Conservation (phyloP, 2,888 invertebrate genomes). For the Drosophila paranaensis region DNA sequence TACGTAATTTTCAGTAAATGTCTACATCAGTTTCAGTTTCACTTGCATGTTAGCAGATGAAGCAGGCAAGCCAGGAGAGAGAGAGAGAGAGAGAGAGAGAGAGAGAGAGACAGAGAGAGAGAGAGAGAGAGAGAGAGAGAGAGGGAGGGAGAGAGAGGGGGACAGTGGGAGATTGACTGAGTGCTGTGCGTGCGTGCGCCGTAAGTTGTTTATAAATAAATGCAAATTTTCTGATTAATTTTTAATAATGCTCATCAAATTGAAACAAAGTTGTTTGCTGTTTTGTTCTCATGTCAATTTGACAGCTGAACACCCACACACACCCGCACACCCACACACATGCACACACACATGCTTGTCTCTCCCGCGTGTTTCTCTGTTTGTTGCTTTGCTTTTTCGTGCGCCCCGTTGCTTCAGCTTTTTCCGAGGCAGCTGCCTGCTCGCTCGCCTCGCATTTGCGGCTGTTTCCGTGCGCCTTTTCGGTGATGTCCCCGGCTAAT, state of each 20-base stretch:
- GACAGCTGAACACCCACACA: slow-evolving; percentile 25
- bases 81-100: background rate
- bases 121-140: background rate
- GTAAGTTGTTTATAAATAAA: slow-evolving; percentile 51
- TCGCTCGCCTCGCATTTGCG: slow-evolving; percentile 1
- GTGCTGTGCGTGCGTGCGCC: background rate
- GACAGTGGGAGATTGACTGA: no score
- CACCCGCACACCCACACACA: background rate
- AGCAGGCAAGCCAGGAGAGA: slow-evolving; percentile 1
- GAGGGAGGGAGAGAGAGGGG: background rate
- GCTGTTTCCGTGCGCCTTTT: background rate
- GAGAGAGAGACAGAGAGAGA: background rate
- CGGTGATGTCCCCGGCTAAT: slow-evolving; percentile 55
- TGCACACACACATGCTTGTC: no score
- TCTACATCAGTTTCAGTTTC: slow-evolving; percentile 79
- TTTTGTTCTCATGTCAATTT: slow-evolving; percentile 41
- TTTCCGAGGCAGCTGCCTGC: background rate
- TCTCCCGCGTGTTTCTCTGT: background rate
- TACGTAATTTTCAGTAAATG: slow-evolving; percentile 79
- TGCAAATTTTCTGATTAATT: slow-evolving; percentile 78
- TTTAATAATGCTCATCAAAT: slow-evolving; percentile 77
- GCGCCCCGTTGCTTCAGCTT: slow-evolving; percentile 32
- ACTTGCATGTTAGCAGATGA: slow-evolving; percentile 40
- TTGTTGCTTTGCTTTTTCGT: slow-evolving; percentile 16
- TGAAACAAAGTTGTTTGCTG: slow-evolving; percentile 43